Conservation (phyloP, 2,113 vertebrate species). For the Sapajus apella region DNA sequence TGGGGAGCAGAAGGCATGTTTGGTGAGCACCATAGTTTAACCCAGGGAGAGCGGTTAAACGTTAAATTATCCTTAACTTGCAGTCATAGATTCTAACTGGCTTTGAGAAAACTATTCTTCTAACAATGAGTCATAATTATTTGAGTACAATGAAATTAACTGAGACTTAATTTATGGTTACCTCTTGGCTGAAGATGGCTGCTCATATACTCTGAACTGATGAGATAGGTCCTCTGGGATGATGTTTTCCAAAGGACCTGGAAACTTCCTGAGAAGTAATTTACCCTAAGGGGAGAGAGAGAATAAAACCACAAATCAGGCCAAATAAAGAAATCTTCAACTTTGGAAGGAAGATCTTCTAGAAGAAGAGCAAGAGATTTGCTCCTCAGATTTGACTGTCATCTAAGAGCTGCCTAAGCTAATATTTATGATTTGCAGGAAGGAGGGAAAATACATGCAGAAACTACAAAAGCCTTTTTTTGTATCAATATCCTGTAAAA, state of each 20-base stretch:
- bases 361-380: not conserved
- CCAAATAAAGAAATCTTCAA: not conserved
- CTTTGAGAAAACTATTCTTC: not conserved
- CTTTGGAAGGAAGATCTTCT: not conserved
- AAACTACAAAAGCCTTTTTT: not conserved
- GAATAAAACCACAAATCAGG: not conserved
- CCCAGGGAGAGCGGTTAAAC: not conserved
- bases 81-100: not conserved
- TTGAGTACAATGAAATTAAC: not conserved
- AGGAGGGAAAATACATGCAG: not conserved
- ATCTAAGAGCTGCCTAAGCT: not conserved
- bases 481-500: not conserved
- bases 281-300: not conserved
- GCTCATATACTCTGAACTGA: not conserved
- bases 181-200: not conserved
- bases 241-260: not conserved
- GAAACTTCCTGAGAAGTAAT: not conserved
- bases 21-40: not conserved
- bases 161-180: not conserved
- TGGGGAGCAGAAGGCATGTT: not conserved
- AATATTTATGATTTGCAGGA: not conserved
- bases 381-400: not conserved
- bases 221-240: not conserved
- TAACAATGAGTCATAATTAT: not conserved
- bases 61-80: not conserved